Evolutionary conservation across 2,113 vertebrate genomes (phyloP).

Genomic region (Megaptera novaeangliae): DNA sequence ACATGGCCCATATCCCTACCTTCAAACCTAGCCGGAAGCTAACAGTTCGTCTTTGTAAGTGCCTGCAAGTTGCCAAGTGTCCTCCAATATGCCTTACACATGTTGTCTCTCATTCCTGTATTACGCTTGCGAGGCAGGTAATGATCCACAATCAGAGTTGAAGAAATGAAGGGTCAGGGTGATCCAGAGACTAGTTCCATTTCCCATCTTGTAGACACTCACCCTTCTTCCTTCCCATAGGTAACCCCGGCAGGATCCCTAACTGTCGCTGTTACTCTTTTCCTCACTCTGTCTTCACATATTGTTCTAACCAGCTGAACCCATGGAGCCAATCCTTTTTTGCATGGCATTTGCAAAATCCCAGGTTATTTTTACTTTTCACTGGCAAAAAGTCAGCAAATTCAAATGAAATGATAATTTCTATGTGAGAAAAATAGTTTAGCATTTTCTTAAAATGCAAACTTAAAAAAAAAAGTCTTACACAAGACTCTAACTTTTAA

Average conservation of each 20-base stretch:
- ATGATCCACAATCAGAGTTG: background rate
- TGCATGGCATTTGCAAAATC: background rate
- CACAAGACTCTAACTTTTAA: constrained; percentile 16
- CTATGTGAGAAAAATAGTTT: constrained; percentile 53
- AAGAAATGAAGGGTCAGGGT: background rate
- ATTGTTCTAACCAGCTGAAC: background rate
- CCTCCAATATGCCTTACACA: background rate
- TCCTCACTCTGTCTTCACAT: background rate
- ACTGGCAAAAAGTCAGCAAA: constrained; percentile 60
- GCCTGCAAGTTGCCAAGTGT: background rate
- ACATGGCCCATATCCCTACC: rapidly evolving
- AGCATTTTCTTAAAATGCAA: constrained; percentile 48
- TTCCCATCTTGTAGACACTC: background rate
- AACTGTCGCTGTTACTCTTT: background rate
- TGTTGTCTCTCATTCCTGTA: background rate
- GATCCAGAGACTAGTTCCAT: background rate
- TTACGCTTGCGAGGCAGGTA: background rate
- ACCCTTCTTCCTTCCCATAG: rapidly evolving
- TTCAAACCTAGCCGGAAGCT: background rate
- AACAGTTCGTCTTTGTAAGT: background rate
- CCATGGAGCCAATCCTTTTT: background rate
- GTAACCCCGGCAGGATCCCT: background rate
- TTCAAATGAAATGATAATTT: constrained; percentile 58
- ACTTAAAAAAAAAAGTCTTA: background rate
- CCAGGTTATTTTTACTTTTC: constrained; percentile 42